phyloP scores from a whole-genome alignment of 2,113 vertebrate species.

The Cichladusa arquata region DNA sequence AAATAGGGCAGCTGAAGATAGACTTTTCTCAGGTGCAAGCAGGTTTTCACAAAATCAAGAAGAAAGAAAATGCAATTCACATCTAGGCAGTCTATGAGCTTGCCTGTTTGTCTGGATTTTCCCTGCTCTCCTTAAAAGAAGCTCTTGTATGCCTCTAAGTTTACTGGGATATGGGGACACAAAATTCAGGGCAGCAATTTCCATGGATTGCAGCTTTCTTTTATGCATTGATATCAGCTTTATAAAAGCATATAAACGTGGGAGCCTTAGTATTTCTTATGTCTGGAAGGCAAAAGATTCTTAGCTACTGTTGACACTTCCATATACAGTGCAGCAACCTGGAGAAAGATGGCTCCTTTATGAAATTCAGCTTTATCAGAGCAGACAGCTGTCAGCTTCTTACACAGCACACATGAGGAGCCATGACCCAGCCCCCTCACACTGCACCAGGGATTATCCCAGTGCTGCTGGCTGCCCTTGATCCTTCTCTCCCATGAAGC shows the following conservation, averaged over 20 bases:
- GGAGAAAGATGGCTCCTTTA: slow-evolving; percentile 5
- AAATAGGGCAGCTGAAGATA: slow-evolving; percentile 38
- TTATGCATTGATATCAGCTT: neutral
- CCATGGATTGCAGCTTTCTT: neutral
- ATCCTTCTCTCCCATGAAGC: neutral
- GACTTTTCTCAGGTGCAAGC: neutral
- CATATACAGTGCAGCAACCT: neutral
- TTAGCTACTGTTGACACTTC: slow-evolving; percentile 5
- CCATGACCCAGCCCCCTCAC: neutral
- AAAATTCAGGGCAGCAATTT: slow-evolving; percentile 17
- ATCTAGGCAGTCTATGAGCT: neutral
- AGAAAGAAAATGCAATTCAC: neutral
- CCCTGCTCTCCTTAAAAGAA: neutral
- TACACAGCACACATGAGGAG: neutral
- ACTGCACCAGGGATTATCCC: neutral
- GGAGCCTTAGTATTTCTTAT: neutral
- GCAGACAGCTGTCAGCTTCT: slow-evolving; percentile 64
- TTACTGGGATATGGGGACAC: neutral
- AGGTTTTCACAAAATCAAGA: neutral
- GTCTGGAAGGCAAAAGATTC: slow-evolving; percentile 38
- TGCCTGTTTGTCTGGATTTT: neutral
- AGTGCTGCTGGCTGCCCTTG: neutral
- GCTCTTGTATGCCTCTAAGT: neutral
- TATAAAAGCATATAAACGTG: neutral
- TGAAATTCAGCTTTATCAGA: slow-evolving; percentile 55